Evolutionary conservation across 2,113 vertebrate genomes (phyloP).

Genomic region (Centropus bengalensis): DNA sequence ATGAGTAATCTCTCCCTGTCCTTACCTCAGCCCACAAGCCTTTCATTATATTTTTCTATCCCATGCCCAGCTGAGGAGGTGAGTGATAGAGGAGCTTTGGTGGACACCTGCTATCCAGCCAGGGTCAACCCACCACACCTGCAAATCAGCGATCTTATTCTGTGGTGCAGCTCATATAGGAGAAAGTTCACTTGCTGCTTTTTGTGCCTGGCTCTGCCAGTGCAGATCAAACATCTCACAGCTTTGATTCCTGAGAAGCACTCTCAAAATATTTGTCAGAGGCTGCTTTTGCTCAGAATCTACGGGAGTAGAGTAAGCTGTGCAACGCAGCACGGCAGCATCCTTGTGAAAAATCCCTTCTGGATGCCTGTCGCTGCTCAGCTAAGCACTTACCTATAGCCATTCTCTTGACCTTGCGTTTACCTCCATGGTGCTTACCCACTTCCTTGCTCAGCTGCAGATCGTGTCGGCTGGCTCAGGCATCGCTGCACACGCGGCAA

Average conservation of each 20-base stretch:
- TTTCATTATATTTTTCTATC: no score
- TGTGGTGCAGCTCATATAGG: background rate
- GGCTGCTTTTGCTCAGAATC: conserved; percentile 24
- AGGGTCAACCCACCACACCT: background rate
- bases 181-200: conserved; percentile 4
- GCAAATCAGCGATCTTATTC: background rate
- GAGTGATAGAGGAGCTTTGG: no score
- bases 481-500: background rate
- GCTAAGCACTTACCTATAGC: conserved; percentile 18
- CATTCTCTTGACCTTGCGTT: conserved; percentile 17
- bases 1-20: no score
- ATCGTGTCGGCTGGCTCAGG: background rate
- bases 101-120: no score
- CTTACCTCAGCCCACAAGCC: no score
- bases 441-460: conserved; percentile 22
- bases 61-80: no score
- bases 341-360: conserved; percentile 33
- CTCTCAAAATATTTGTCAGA: conserved; percentile 65
- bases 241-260: conserved; percentile 13
- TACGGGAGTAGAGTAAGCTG: conserved; percentile 46
- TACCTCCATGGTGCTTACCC: conserved; percentile 7
- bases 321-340: conserved; percentile 28
- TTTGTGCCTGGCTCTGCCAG: conserved; percentile 19
- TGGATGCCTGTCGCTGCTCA: conserved; percentile 32
- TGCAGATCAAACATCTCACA: conserved; percentile 55